Percentiles rank a stretch among this genome's conserved stretches.
phyloP scores from a whole-genome alignment of 2,113 vertebrate genomes.

The Typhlomys cinereus region DNA sequence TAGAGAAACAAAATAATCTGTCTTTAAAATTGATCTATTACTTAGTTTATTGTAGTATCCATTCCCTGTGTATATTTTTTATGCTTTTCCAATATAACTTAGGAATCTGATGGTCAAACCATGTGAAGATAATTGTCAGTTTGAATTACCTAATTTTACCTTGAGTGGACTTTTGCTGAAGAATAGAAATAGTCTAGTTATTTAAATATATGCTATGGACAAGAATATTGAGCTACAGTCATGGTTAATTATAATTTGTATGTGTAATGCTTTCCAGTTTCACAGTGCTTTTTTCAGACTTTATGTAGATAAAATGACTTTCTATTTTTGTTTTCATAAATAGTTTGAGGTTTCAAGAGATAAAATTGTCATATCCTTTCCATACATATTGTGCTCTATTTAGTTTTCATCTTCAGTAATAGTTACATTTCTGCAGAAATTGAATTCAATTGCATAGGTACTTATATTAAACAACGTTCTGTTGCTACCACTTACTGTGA shows the following conservation, averaged over 20 bases:
- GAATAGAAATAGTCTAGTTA: background rate
- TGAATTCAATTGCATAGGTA: background rate
- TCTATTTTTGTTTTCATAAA: background rate
- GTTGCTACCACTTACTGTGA: background rate
- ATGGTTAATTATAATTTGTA: background rate
- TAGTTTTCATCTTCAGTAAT: background rate
- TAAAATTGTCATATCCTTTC: background rate
- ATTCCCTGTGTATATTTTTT: background rate
- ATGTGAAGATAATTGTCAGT: background rate
- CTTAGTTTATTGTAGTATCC: background rate
- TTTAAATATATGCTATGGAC: background rate
- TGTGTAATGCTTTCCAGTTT: conserved; percentile 11
- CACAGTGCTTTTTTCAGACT: too few relatives aligned
- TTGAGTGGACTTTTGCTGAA: background rate
- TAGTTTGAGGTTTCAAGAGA: background rate
- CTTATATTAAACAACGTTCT: background rate
- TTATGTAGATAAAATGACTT: background rate
- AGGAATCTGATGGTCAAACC: background rate
- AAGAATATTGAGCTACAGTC: background rate
- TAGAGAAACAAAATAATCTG: background rate
- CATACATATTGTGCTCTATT: background rate
- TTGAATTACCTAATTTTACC: conserved; percentile 32
- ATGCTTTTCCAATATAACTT: conserved; percentile 24
- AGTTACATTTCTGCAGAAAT: background rate
- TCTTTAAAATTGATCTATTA: conserved; percentile 16